Percentiles rank a stretch among this genome's conserved stretches.
phyloP scores from a whole-genome alignment of 1,140 invertebrate genomes.

The Dendroctonus ponderosae region DNA sequence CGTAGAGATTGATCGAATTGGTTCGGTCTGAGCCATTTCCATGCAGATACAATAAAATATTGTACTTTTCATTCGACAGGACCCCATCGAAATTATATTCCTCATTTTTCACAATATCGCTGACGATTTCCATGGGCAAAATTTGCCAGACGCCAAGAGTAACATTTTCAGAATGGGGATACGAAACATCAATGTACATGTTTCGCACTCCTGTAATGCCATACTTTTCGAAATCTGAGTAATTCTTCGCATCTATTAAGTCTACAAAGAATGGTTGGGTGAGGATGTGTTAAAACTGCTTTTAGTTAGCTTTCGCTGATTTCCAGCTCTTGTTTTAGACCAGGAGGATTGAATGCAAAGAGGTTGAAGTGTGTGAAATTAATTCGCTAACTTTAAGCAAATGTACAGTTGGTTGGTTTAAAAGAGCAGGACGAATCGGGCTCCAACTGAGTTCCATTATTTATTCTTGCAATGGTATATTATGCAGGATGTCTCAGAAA shows the following conservation, averaged over 20 bases:
- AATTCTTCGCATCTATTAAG: constrained; percentile 36
- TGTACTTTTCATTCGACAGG: constrained; percentile 46
- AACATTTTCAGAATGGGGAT: constrained; percentile 49
- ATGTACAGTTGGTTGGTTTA: neutral
- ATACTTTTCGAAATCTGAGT: constrained; percentile 44
- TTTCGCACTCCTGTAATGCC: constrained; percentile 64
- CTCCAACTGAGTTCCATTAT: too few relatives aligned
- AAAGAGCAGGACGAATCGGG: neutral
- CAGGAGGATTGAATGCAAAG: neutral
- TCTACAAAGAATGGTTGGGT: constrained; percentile 29
- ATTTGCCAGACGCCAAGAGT: constrained; percentile 62
- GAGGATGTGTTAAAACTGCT: constrained; percentile 14
- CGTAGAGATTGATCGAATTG: constrained; percentile 74
- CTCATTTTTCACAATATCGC: constrained; percentile 37
- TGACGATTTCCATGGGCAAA: constrained; percentile 42
- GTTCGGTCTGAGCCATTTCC: constrained; percentile 88
- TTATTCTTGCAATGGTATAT: too few relatives aligned
- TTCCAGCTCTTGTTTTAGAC: too few relatives aligned
- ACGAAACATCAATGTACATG: constrained; percentile 68
- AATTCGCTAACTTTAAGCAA: neutral
- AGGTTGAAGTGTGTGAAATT: neutral
- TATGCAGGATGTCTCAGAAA: too few relatives aligned
- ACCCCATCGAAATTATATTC: constrained; percentile 44
- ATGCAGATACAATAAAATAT: constrained; percentile 79
- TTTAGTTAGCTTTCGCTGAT: neutral